A percentile compares a stretch with the other conserved stretches of the same genome.
phyloP scores from a whole-genome alignment of 2,888 invertebrate species.

The Pharmacophagus antenor region DNA sequence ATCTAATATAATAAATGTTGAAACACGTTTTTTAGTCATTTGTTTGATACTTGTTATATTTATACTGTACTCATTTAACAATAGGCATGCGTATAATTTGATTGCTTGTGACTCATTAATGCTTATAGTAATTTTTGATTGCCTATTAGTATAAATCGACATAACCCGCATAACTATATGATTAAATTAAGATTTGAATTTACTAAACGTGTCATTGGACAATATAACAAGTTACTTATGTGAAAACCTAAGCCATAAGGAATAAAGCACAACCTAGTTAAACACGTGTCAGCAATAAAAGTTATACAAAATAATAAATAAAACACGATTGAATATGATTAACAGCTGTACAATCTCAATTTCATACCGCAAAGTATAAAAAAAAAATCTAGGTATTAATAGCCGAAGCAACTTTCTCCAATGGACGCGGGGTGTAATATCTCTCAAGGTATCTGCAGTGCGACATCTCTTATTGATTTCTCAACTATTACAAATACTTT shows the following conservation, averaged over 20 bases:
- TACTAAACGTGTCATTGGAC: no score
- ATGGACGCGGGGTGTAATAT: constrained; percentile 41
- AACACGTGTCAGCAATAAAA: not conserved
- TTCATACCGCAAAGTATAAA: constrained; percentile 35
- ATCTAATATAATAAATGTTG: no score
- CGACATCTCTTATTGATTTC: constrained; percentile 64
- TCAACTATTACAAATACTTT: constrained; percentile 43
- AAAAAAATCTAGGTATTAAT: constrained; percentile 41
- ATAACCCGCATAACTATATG: no score
- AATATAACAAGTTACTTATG: no score
- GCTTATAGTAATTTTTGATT: no score
- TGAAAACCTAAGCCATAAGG: not conserved
- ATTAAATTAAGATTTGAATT: no score
- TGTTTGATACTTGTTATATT: no score
- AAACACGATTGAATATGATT: not conserved
- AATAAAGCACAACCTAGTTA: not conserved
- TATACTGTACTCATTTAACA: no score
- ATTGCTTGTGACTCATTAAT: no score
- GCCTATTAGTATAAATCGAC: no score
- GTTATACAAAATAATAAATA: not conserved
- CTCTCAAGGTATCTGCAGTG: constrained; percentile 65
- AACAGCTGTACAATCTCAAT: constrained; percentile 24
- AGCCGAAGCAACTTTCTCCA: constrained; percentile 54
- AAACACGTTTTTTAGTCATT: no score
- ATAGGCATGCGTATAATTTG: no score